Base-by-base conservation (phyloP, 2,888 invertebrate genomes). In the Agrotis clavis region DNA sequence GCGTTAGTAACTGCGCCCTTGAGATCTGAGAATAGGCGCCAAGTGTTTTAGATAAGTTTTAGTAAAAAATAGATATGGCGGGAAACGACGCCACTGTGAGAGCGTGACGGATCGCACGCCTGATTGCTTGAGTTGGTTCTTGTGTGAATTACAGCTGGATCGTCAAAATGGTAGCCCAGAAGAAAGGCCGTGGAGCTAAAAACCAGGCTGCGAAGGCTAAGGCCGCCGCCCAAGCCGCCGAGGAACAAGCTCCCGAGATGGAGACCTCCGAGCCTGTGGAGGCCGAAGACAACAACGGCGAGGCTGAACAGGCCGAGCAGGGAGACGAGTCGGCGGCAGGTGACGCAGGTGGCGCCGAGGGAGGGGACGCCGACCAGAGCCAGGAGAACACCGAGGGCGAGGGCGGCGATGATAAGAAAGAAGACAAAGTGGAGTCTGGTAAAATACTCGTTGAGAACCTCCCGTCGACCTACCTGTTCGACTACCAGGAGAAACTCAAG, bases 401-500 rank as follows among this genome's bases (percentile, higher is more conserved):
- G 62, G 91, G 91, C 66, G 74, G 90, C 4, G 95, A 94, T 66
- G 94, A 93, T 30, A 91, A 91, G 68, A 93, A 94, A 77, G 95
- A 95, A 81, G 94, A 95, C 53, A 95, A 96, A 87, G 93, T 95
- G 69, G 96, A 96, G 88, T 91, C 96, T 89, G 96, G 96, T 92
- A 96, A 96, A 94, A 89, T 96, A 85, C 93, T 96, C 19, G 93
- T 96, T 50, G 96, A 96, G 89, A 95, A 96, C 87, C 92, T 96
- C 74, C 96, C 96, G 16, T 91, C 94, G 48, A 95, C 92, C 90
- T 96, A 90, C 88, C 93, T 96, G 81, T 96, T 96, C 83, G 95
- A 95, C 87, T 96, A 96, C 86, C 96, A 96, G 90, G 96, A 96
- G 71, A 96, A 96, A 89, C 95, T 96, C 71, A 96, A 95, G 88